A percentile compares a stretch with the other conserved stretches of the same genome.
Conservation (phyloP, 2,888 invertebrate species). For the Iphiclides podalirius region DNA sequence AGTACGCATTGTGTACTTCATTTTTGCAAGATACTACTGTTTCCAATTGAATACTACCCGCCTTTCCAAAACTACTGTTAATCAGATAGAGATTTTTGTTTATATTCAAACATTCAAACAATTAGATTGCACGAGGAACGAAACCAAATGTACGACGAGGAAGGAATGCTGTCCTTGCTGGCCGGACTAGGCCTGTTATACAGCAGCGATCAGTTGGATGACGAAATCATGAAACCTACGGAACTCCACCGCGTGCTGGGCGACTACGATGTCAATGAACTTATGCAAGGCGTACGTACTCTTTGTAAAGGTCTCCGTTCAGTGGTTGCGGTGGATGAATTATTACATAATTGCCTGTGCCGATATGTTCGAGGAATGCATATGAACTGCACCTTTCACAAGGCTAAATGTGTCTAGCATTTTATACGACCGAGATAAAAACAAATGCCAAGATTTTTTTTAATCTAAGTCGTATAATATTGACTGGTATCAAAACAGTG, state of each 20-base stretch:
- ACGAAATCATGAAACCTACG: constrained; percentile 40
- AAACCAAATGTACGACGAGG: constrained; percentile 55
- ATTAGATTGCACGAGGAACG: constrained; percentile 54
- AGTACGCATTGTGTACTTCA: too few species aligned
- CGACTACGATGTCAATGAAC: constrained; percentile 58
- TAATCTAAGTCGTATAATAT: too few species aligned
- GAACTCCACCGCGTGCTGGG: constrained; percentile 63
- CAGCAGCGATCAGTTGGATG: constrained; percentile 46
- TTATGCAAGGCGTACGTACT: constrained; percentile 56
- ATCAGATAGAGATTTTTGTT: too few species aligned
- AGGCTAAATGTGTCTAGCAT: not conserved
- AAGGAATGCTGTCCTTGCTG: constrained; percentile 56
- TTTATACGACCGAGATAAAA: not conserved
- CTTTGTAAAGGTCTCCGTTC: constrained; percentile 11
- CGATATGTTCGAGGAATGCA: not conserved
- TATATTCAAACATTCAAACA: too few species aligned
- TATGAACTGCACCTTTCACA: not conserved
- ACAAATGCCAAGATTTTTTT: too few species aligned
- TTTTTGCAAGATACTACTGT: too few species aligned
- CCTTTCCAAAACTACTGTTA: too few species aligned
- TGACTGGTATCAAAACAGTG: too few species aligned
- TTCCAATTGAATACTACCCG: too few species aligned
- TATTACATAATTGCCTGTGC: constrained; percentile 10
- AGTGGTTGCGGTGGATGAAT: not conserved
- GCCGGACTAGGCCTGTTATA: constrained; percentile 62